Evolutionary conservation across 2,888 invertebrate genomes (phyloP).

Genomic region (Acleris cristana): DNA sequence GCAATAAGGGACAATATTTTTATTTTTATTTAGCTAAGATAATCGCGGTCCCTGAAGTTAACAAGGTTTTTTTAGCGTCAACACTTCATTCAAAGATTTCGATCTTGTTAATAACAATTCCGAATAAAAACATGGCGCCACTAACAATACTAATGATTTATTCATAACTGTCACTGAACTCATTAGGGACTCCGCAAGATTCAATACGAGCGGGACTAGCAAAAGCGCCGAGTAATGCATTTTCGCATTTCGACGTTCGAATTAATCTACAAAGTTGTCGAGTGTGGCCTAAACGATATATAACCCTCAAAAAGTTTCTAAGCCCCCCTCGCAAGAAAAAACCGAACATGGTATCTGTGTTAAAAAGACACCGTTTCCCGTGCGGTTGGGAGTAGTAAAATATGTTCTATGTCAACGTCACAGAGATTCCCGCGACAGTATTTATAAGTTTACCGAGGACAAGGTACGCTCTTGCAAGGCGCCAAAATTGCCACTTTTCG

Average conservation of each 20-base stretch:
- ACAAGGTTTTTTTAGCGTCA: neutral
- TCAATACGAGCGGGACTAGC: conserved; percentile 27
- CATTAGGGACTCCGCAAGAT: conserved; percentile 20
- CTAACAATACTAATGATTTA: conserved; percentile 25
- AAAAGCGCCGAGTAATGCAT: conserved; percentile 47
- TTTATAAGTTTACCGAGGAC: conserved; percentile 46
- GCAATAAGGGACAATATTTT: conserved; percentile 10
- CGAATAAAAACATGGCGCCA: conserved; percentile 3
- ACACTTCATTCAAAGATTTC: neutral
- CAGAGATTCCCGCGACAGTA: conserved; percentile 43
- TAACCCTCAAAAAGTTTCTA: conserved; percentile 56
- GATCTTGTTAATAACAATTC: neutral
- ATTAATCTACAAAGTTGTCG: conserved; percentile 44
- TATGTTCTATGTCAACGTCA: conserved; percentile 43
- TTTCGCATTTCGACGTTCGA: conserved; percentile 39
- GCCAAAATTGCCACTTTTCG: conserved; percentile 75
- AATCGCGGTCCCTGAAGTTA: neutral
- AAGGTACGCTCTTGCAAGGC: conserved; percentile 60
- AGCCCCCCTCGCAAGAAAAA: conserved; percentile 53
- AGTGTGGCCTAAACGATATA: conserved; percentile 54
- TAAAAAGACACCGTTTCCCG: conserved; percentile 47
- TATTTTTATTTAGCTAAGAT: conserved; percentile 18
- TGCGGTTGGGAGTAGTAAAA: conserved; percentile 37
- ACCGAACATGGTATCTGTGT: conserved; percentile 60
- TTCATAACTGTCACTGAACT: conserved; percentile 28